These are phyloP conservation scores for Sebastes nivosus DNA, from an alignment of 2,797 vertebrate genomes.

Conservation along the genomic window DNA sequence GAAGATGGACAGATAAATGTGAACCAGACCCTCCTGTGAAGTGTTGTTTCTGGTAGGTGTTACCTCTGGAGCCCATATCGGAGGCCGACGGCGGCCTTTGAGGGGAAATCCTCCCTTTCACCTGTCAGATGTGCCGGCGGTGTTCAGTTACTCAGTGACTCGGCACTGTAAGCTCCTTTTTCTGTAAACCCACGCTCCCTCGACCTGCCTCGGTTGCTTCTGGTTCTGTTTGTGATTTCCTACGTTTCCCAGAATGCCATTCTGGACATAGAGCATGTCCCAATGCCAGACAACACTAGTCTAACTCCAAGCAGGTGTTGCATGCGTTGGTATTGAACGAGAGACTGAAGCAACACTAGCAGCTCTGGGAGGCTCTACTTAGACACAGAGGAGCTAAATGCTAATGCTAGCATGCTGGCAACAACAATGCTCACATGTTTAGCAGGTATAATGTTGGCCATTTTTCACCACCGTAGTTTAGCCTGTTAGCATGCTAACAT, in stretches of 20 bases:
- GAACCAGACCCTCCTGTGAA: slow-evolving; percentile 40
- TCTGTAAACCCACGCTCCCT: not conserved
- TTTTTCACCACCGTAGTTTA: not conserved
- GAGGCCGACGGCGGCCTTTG: not conserved
- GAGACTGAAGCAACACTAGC: not conserved
- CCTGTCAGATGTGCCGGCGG: not conserved
- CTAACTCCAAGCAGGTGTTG: not conserved
- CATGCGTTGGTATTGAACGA: not conserved
- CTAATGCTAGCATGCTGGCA: not conserved
- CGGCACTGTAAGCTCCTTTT: not conserved
- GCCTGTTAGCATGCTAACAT: not conserved
- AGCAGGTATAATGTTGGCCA: not conserved
- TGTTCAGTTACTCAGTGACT: not conserved
- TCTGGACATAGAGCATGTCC: not conserved
- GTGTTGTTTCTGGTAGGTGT: not conserved
- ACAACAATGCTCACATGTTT: not conserved
- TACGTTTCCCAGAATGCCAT: not conserved
- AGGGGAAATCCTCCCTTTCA: not conserved
- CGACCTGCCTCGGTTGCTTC: not conserved
- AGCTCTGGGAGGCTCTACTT: not conserved
- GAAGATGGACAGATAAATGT: slow-evolving; percentile 51
- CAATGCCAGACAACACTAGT: not conserved
- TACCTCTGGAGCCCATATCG: not conserved
- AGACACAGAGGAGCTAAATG: not conserved
- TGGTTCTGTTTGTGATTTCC: not conserved